These are phyloP conservation scores for Pardosa pseudoannulata DNA, from an alignment of 2,888 invertebrate genomes.

Conservation along the genomic window DNA sequence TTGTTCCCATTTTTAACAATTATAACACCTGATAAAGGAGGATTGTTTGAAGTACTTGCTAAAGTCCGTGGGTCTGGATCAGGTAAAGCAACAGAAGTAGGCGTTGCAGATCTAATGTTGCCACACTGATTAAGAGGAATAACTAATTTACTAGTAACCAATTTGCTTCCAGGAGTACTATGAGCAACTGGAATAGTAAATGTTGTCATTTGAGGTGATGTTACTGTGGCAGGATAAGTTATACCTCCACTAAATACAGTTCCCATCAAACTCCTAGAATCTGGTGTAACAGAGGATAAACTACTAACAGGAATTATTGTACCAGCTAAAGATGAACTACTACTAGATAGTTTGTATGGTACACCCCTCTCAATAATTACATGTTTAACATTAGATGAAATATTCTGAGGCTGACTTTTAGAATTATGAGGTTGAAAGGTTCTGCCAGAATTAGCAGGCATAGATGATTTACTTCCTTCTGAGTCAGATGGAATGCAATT, in stretches of 20 bases:
- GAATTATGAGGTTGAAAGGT: background rate
- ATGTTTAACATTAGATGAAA: constrained; percentile 55
- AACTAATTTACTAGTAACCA: constrained; percentile 58
- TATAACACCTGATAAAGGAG: constrained; percentile 41
- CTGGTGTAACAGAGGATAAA: constrained; percentile 29
- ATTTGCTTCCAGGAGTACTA: constrained; percentile 26
- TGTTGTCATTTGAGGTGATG: constrained; percentile 53
- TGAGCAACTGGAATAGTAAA: constrained; percentile 57
- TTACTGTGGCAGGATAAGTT: constrained; percentile 24
- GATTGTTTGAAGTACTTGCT: constrained; percentile 10
- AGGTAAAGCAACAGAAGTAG: constrained; percentile 29
- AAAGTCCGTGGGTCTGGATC: constrained; percentile 19
- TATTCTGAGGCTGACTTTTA: constrained; percentile 32
- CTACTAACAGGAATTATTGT: constrained; percentile 39
- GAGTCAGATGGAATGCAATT: constrained; percentile 50
- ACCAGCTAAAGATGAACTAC: constrained; percentile 18
- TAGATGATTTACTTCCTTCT: constrained; percentile 48
- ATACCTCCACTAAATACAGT: constrained; percentile 16
- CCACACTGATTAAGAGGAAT: constrained; percentile 62
- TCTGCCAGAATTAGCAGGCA: constrained; percentile 13
- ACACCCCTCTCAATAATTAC: constrained; percentile 33
- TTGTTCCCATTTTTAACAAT: constrained; percentile 60
- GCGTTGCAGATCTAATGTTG: constrained; percentile 9
- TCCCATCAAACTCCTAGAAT: constrained; percentile 38
- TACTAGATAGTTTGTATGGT: constrained; percentile 36